phyloP scores from a whole-genome alignment of 1,140 invertebrate species.

The Araneus ventricosus region DNA sequence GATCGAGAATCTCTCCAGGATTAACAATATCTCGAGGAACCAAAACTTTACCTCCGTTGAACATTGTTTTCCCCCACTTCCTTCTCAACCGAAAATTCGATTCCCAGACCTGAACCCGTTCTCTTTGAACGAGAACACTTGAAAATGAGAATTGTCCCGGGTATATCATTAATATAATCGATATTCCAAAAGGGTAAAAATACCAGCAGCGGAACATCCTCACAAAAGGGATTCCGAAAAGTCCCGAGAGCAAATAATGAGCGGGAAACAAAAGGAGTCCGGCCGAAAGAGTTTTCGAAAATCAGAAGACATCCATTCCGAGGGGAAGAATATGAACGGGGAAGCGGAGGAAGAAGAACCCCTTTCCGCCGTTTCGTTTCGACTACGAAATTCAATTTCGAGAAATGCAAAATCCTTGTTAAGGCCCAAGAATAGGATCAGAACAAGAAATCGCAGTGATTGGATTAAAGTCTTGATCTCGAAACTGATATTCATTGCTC shows the following conservation, averaged over 20 bases:
- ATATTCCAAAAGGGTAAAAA: background rate
- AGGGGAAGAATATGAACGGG: background rate
- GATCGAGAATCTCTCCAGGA: no score
- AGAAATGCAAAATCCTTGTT: slow-evolving; percentile 65
- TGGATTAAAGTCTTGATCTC: slow-evolving; percentile 61
- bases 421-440: slow-evolving; percentile 11
- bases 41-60: no score
- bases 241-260: slow-evolving; percentile 22
- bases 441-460: slow-evolving; percentile 57
- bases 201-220: background rate
- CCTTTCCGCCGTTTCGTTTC: background rate
- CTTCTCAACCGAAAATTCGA: no score
- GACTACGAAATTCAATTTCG: slow-evolving; percentile 63
- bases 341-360: background rate
- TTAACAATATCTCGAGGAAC: no score
- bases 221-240: background rate
- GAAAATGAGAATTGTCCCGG: background rate
- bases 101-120: no score
- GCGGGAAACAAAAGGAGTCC: background rate
- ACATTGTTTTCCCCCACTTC: no score
- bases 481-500: slow-evolving; percentile 50
- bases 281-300: background rate
- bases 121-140: background rate
- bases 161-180: slow-evolving; percentile 35
- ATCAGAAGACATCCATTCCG: background rate